Evolutionary conservation across 2,113 vertebrate species (phyloP).

Genomic region (Microcebus murinus): DNA sequence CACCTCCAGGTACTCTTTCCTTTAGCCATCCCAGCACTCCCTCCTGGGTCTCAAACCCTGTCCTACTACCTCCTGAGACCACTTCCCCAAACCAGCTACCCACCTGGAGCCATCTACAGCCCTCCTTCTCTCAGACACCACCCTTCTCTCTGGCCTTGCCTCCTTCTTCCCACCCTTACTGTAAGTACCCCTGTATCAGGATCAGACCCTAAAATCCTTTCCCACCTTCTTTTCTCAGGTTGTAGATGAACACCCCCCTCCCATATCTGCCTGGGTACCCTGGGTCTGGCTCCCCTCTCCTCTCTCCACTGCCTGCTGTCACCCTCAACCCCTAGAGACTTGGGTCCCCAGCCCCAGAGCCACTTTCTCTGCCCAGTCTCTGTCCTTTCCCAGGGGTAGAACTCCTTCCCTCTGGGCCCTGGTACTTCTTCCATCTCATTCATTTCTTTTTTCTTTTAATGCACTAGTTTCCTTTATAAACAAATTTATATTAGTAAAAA

Average conservation of each 20-base stretch:
- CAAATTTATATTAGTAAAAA: neutral
- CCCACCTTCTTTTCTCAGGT: neutral
- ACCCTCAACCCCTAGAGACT: neutral
- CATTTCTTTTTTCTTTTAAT: neutral
- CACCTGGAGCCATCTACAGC: neutral
- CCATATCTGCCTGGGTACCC: neutral
- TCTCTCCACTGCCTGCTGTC: neutral
- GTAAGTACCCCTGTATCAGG: neutral
- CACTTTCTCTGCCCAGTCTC: neutral
- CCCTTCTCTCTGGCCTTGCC: neutral
- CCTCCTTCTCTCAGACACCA: neutral
- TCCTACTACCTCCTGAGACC: neutral
- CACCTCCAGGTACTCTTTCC: neutral
- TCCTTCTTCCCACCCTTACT: neutral
- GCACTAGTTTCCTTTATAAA: neutral
- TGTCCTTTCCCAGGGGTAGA: neutral
- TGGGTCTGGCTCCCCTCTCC: neutral
- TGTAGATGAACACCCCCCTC: neutral
- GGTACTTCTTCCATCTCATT: neutral
- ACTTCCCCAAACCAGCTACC: neutral
- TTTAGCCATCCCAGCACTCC: neutral
- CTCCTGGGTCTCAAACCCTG: neutral
- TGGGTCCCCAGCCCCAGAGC: neutral
- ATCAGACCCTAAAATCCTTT: neutral
- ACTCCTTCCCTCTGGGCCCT: neutral